A percentile compares a stretch with the other conserved stretches of the same genome.
Conservation (phyloP, 1,140 invertebrate species). For the Alviniconcha marisindica region DNA sequence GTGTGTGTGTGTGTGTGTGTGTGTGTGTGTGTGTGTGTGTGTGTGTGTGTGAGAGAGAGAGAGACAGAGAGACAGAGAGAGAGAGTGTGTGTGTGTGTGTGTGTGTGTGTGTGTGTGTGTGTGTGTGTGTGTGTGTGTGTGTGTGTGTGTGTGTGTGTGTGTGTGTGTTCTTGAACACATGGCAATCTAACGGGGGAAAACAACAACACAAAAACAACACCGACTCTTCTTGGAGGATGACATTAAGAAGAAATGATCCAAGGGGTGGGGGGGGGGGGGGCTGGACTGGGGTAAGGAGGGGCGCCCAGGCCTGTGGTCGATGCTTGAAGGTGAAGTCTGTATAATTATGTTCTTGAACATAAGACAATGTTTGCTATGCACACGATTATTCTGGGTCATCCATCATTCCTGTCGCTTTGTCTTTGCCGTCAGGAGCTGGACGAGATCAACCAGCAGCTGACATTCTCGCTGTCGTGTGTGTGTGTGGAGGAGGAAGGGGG, state of each 20-base stretch:
- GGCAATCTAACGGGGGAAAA: conserved; percentile 22
- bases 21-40: conserved; percentile 14
- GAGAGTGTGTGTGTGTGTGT: not conserved
- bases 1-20: not conserved
- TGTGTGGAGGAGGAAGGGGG: too few relatives aligned
- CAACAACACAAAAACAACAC: conserved; percentile 18
- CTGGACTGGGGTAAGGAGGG: not conserved
- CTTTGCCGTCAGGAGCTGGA: conserved; percentile 34
- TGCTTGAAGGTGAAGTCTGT: too few relatives aligned
- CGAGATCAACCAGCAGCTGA: conserved; percentile 44
- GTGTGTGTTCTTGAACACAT: conserved; percentile 37
- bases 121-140: not conserved
- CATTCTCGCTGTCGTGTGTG: conserved; percentile 24
- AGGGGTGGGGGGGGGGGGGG: too few relatives aligned
- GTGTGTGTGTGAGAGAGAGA: not conserved
- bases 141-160: conserved; percentile 39
- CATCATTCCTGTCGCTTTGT: not conserved
- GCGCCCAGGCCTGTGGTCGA: not conserved
- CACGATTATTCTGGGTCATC: not conserved
- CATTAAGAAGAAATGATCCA: too few relatives aligned
- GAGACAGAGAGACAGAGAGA: not conserved
- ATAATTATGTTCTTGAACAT: conserved; percentile 20
- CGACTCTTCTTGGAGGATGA: not conserved
- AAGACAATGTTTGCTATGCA: conserved; percentile 28
- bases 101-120: not conserved